These are phyloP conservation scores for Nomada ruficornis DNA, from an alignment of 2,888 invertebrate genomes.

Conservation along the genomic window DNA sequence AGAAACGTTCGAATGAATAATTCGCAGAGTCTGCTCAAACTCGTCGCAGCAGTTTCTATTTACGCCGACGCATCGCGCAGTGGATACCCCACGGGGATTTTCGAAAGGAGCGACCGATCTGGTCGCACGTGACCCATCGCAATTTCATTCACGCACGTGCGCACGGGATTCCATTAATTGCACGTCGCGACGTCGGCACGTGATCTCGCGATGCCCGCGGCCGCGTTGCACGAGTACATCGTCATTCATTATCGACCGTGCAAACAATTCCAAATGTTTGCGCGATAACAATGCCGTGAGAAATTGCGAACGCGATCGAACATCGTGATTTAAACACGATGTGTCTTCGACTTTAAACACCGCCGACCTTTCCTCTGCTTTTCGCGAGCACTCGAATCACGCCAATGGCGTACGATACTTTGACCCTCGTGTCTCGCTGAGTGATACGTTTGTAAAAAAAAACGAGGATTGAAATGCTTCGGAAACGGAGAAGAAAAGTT, in stretches of 20 bases:
- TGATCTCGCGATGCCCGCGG: slow-evolving; percentile 51
- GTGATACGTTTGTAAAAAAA: too few relatives aligned
- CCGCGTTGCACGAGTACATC: slow-evolving; percentile 13
- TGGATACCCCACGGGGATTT: slow-evolving; percentile 14
- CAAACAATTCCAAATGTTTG: slow-evolving; percentile 53
- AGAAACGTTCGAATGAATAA: slow-evolving; percentile 6
- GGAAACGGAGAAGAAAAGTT: too few relatives aligned
- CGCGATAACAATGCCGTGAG: slow-evolving; percentile 64
- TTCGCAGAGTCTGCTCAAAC: slow-evolving; percentile 2
- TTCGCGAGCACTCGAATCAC: background rate
- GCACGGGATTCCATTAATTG: slow-evolving; percentile 75
- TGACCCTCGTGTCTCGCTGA: too few relatives aligned
- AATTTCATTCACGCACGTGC: slow-evolving; percentile 73
- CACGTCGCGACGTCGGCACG: slow-evolving; percentile 65
- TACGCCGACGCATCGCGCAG: slow-evolving; percentile 16
- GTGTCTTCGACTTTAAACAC: too few relatives aligned
- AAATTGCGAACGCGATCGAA: slow-evolving; percentile 26
- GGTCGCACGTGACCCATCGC: slow-evolving; percentile 70
- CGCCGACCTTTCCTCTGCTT: slow-evolving; percentile 19
- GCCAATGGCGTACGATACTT: too few relatives aligned
- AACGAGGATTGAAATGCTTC: too few relatives aligned
- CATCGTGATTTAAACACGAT: background rate
- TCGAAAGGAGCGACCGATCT: slow-evolving; percentile 45
- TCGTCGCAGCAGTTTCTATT: slow-evolving; percentile 19
- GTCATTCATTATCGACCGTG: slow-evolving; percentile 54